phyloP scores from a whole-genome alignment of 2,113 vertebrate species.

The Hypomesus transpacificus region DNA sequence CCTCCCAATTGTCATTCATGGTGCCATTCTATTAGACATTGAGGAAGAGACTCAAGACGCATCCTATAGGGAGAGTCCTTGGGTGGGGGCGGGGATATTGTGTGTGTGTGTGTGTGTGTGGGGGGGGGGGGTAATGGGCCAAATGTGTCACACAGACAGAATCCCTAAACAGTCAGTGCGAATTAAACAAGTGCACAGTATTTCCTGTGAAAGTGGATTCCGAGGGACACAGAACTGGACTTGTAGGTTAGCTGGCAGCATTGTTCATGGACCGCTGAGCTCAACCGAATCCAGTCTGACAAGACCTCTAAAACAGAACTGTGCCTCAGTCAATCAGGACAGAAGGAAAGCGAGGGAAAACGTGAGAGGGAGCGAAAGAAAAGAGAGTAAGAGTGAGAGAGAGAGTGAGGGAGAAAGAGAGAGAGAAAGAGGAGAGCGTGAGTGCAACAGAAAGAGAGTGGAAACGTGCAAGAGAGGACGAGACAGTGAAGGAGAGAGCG shows the following conservation, averaged over 20 bases:
- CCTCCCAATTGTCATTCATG: slow-evolving; percentile 69
- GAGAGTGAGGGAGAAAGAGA: slow-evolving; percentile 47
- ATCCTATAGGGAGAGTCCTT: slow-evolving; percentile 20
- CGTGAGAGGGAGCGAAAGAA: slow-evolving; percentile 14
- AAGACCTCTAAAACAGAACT: slow-evolving; percentile 71
- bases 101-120: background rate
- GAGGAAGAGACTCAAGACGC: slow-evolving; percentile 15
- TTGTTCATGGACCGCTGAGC: slow-evolving; percentile 69
- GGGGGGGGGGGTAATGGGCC: background rate
- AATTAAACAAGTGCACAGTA: slow-evolving; percentile 34
- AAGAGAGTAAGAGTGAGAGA: slow-evolving; percentile 18
- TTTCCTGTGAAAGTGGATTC: slow-evolving; percentile 47
- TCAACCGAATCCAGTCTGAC: slow-evolving; percentile 72
- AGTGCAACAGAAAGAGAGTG: slow-evolving; percentile 36
- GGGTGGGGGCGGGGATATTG: background rate
- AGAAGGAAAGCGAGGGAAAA: slow-evolving; percentile 60
- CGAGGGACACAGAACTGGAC: slow-evolving; percentile 66
- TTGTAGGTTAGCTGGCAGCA: slow-evolving; percentile 58
- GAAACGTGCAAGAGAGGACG: slow-evolving; percentile 67
- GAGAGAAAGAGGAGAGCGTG: slow-evolving; percentile 47
- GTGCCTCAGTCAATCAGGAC: slow-evolving; percentile 72
- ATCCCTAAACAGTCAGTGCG: slow-evolving; percentile 35
- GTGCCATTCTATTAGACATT: slow-evolving; percentile 46
- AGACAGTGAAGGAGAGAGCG: slow-evolving; percentile 46
- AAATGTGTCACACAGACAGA: slow-evolving; percentile 24